Conservation (phyloP, 2,113 vertebrate genomes). For the Melanotaenia duboulayi region DNA sequence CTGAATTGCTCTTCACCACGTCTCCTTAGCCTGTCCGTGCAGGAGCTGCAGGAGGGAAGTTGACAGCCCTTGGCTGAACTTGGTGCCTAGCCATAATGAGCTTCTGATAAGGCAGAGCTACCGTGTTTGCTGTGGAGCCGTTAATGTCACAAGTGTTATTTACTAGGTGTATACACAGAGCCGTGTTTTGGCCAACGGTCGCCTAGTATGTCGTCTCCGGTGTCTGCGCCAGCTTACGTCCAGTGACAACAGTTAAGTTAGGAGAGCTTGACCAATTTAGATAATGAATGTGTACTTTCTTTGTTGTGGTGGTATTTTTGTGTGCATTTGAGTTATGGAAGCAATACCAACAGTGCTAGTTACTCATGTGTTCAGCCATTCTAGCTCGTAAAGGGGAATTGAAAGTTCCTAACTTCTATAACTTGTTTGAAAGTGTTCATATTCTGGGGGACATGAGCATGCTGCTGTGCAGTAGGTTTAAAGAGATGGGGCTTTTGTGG, state of each 20-base stretch:
- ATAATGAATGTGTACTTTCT: background rate
- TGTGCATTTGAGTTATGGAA: background rate
- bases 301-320: background rate
- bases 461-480: background rate
- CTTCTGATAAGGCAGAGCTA: background rate
- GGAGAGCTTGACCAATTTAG: background rate
- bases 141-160: background rate
- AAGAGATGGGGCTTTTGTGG: conserved; percentile 4
- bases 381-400: background rate
- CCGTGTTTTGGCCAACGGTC: background rate
- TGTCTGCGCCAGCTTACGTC: conserved; percentile 9
- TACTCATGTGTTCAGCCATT: background rate
- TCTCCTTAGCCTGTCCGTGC: conserved; percentile 38
- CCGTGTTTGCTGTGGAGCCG: background rate
- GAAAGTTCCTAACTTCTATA: conserved; percentile 16
- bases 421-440: background rate
- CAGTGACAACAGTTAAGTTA: background rate
- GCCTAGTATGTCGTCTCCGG: conserved; percentile 20
- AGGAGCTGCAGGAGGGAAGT: conserved; percentile 69
- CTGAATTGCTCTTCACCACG: conserved; percentile 2
- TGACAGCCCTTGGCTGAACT: conserved; percentile 76
- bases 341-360: background rate
- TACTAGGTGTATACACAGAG: background rate
- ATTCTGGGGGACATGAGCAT: background rate
- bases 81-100: conserved; percentile 26